Evolutionary conservation across 2,113 vertebrate genomes (phyloP).

Genomic region (Anolis sagrei): DNA sequence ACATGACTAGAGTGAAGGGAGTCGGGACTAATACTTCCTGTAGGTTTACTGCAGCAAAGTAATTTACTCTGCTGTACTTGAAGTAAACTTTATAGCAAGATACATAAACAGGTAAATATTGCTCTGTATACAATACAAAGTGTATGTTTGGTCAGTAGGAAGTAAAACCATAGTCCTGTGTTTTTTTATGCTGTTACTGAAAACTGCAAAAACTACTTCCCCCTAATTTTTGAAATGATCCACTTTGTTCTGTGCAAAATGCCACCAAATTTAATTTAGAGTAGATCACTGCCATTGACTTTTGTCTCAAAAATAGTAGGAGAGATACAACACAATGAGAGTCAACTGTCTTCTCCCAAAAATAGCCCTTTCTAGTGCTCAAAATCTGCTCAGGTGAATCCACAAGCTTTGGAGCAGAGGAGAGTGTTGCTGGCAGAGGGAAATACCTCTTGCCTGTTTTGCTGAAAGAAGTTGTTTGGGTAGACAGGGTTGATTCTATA

Average conservation of each 20-base stretch:
- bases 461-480: background rate
- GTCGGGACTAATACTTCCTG: background rate
- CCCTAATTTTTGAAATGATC: background rate
- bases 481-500: background rate
- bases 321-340: background rate
- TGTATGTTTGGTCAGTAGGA: background rate
- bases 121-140: background rate
- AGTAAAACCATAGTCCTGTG: conserved; percentile 17
- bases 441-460: background rate
- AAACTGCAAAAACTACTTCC: conserved; percentile 11
- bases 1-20: background rate
- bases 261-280: background rate
- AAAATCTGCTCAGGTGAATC: background rate
- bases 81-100: background rate
- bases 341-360: background rate
- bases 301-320: background rate
- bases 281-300: background rate
- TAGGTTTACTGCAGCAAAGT: background rate
- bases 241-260: background rate
- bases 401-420: background rate
- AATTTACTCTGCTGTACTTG: conserved; percentile 11
- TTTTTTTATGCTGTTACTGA: background rate
- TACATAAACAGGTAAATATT: background rate
- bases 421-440: background rate
- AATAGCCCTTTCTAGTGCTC: background rate